A percentile compares a stretch with the other conserved stretches of the same genome.
These are phyloP conservation scores for Agrypnia vestita DNA, from an alignment of 1,140 invertebrate genomes.

Conservation along the genomic window DNA sequence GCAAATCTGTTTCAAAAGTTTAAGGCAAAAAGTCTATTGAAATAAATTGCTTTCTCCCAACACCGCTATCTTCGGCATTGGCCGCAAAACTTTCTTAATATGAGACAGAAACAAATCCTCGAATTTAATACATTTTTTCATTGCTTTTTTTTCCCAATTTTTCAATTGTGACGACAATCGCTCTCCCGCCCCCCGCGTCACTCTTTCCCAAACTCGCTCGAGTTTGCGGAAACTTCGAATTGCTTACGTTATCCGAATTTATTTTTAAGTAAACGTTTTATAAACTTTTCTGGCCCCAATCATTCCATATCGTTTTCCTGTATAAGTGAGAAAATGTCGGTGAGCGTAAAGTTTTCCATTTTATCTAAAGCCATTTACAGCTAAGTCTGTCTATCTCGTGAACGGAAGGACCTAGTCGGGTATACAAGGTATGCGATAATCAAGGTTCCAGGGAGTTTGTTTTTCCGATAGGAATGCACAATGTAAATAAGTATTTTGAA, in stretches of 20 bases:
- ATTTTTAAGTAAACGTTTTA: slow-evolving; percentile 44
- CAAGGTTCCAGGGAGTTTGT: no score
- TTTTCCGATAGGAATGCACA: no score
- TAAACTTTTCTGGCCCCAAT: slow-evolving; percentile 31
- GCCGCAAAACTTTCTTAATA: slow-evolving; percentile 49
- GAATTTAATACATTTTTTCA: slow-evolving; percentile 44
- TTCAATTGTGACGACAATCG: slow-evolving; percentile 45
- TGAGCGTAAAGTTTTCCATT: slow-evolving; percentile 19
- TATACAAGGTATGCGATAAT: background rate
- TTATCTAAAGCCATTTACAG: slow-evolving; percentile 14
- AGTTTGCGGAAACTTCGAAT: slow-evolving; percentile 33
- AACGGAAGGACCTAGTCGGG: background rate
- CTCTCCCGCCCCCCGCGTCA: slow-evolving; percentile 1
- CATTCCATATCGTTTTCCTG: slow-evolving; percentile 34
- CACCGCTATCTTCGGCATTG: slow-evolving; percentile 23
- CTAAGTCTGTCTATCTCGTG: slow-evolving; percentile 2
- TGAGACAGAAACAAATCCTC: slow-evolving; percentile 49
- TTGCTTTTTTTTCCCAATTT: slow-evolving; percentile 35
- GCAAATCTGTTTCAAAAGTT: slow-evolving; percentile 41
- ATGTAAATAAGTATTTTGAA: no score
- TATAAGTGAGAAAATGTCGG: slow-evolving; percentile 11
- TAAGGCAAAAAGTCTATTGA: slow-evolving; percentile 44
- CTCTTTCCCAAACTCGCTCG: slow-evolving; percentile 25
- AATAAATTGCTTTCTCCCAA: slow-evolving; percentile 42
- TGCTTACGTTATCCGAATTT: slow-evolving; percentile 42